Base-by-base conservation (phyloP, 2,888 invertebrate species). In the Myopa testacea region DNA sequence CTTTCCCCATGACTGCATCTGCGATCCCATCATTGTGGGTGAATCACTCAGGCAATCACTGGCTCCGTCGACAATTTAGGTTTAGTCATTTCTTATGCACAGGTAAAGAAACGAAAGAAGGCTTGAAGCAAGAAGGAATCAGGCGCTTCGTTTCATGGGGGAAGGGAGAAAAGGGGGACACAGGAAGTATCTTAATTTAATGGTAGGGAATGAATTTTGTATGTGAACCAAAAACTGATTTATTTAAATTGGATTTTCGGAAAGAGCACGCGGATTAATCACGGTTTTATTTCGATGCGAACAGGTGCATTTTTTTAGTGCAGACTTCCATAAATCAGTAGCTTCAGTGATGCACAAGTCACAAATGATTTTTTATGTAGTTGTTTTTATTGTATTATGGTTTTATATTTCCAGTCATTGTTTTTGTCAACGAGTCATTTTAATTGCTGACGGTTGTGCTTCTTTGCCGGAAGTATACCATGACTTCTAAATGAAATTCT, bases 261-360 rank as follows among this genome's bases (percentile, higher is more conserved):
- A 71, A 16, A 19, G 14, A 60, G 40, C 14, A 58, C 38, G 67
- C 26, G 19, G 40, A 8, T 40, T 40, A 16, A 67, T 12, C 12
- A 12, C 16, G 14, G 14, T 67, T 67, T 40, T 37, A 8, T 26
- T 73, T 73, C 16, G 73, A 7, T 38, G 34, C 45, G 34, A 62
- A 63, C 73, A 73, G 73, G 73, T 73, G 73, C 73, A 73, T 63
- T 73, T 63, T 73, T 73, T 34, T 37, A 16, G 69, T 38, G 38
- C 37, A 14, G 34, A 26, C 4, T 65, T 65, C 16, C 62, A 4
- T 58, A 34, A 16, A n/a, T 37, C 72, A 50, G 70, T 16, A 3
- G 38, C 38, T 45, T 40, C 45, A 50, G 16, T 69, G 69, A 69
- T 50, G 16, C 26, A 16, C 14, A 69, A 37, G 6, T 5, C 55